A percentile compares a stretch with the other conserved stretches of the same genome.
Conservation (phyloP, 2,888 invertebrate genomes). For the Calameuta idolon region DNA sequence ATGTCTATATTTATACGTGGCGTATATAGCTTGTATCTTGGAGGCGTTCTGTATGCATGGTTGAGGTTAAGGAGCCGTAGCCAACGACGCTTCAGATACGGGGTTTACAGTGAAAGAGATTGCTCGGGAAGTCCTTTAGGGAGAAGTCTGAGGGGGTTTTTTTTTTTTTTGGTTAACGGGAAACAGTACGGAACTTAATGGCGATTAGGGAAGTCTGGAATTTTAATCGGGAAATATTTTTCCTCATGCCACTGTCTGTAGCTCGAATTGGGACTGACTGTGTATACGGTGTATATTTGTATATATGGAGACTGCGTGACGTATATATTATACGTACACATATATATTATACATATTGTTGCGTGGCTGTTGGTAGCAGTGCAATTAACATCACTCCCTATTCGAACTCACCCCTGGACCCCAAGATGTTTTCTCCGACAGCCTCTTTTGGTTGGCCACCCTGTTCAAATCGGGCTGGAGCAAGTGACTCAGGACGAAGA, state of each 20-base stretch:
- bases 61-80: neutral
- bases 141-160: neutral
- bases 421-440: slow-evolving; percentile 14
- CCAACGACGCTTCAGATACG: neutral
- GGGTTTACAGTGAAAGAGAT: neutral
- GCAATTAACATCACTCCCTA: slow-evolving; percentile 51
- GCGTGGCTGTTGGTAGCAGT: slow-evolving; percentile 47
- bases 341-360: slow-evolving; percentile 37
- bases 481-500: neutral
- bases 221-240: neutral
- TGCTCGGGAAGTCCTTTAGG: neutral
- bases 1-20: neutral
- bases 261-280: neutral
- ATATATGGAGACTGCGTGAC: neutral
- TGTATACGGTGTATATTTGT: neutral
- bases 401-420: slow-evolving; percentile 38
- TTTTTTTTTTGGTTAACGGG: neutral
- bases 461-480: neutral
- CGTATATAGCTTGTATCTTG: neutral
- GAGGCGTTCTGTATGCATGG: neutral
- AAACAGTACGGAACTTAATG: neutral
- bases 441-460: neutral
- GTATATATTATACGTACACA: neutral
- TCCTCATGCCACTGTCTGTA: neutral
- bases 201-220: neutral